phyloP scores from a whole-genome alignment of 1,140 invertebrate species.

The Trichonephila inaurata region DNA sequence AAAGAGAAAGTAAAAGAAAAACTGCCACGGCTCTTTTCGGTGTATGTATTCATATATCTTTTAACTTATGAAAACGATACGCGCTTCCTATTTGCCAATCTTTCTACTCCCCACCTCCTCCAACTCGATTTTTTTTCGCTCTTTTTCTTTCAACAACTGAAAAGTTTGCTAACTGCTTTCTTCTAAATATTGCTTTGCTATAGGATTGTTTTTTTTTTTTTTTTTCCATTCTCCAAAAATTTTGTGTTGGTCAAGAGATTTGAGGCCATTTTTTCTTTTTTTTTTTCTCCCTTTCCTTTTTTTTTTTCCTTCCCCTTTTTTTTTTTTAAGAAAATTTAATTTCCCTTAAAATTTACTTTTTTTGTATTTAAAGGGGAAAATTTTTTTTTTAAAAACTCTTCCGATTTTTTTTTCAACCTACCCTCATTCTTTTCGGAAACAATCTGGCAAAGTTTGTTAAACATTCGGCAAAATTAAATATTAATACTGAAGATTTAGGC shows the following conservation, averaged over 20 bases:
- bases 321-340: too few species aligned
- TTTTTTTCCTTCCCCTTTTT: constrained; percentile 7
- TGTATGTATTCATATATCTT: constrained; percentile 76
- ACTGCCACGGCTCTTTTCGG: constrained; percentile 42
- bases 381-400: constrained; percentile 43
- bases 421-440: constrained; percentile 6
- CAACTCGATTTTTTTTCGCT: background rate
- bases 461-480: constrained; percentile 68
- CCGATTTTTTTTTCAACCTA: constrained; percentile 23
- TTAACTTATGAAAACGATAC: constrained; percentile 75
- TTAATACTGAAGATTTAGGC: constrained; percentile 30
- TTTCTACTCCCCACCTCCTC: background rate
- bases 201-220: constrained; percentile 63
- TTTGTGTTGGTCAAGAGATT: constrained; percentile 75
- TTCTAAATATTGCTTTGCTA: constrained; percentile 69
- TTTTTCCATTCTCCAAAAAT: constrained; percentile 24
- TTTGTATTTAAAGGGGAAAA: too few species aligned
- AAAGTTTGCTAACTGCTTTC: constrained; percentile 68
- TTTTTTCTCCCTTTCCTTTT: constrained; percentile 7
- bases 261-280: constrained; percentile 36
- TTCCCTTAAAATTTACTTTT: too few species aligned
- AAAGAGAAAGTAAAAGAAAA: constrained; percentile 67
- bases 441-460: constrained; percentile 52
- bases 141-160: constrained; percentile 44
- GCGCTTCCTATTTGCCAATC: constrained; percentile 44